Evolutionary conservation across 2,113 vertebrate genomes (phyloP).

Genomic region (Pipra filicauda): DNA sequence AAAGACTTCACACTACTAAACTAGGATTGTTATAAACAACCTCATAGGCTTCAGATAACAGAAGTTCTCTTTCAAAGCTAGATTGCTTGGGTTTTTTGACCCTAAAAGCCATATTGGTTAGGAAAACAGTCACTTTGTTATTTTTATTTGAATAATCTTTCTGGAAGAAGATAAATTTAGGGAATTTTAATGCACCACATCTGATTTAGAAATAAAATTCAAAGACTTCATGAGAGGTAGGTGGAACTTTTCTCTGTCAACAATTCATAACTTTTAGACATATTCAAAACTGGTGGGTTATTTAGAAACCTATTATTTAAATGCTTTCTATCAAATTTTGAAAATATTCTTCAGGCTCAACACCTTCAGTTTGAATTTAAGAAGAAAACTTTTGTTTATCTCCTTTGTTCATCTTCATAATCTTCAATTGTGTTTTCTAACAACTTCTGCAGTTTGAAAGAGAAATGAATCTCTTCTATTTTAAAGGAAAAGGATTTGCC

Average conservation of each 20-base stretch:
- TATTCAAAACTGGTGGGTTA: neutral
- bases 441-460: neutral
- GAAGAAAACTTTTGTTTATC: neutral
- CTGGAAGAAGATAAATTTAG: neutral
- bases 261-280: neutral
- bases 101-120: neutral
- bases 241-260: neutral
- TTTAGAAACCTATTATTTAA: neutral
- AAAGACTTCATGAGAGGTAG: neutral
- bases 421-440: neutral
- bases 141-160: neutral
- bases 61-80: neutral
- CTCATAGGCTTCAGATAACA: neutral
- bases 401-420: neutral
- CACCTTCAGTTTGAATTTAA: neutral
- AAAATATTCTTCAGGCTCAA: neutral
- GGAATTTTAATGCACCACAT: neutral
- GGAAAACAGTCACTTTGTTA: neutral
- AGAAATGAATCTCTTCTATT: neutral
- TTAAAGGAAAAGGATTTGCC: neutral
- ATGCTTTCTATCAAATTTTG: neutral
- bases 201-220: neutral
- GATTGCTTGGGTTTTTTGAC: neutral
- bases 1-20: neutral
- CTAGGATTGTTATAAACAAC: neutral